phyloP scores from a whole-genome alignment of 2,797 vertebrate species.

The Sylvia borin region DNA sequence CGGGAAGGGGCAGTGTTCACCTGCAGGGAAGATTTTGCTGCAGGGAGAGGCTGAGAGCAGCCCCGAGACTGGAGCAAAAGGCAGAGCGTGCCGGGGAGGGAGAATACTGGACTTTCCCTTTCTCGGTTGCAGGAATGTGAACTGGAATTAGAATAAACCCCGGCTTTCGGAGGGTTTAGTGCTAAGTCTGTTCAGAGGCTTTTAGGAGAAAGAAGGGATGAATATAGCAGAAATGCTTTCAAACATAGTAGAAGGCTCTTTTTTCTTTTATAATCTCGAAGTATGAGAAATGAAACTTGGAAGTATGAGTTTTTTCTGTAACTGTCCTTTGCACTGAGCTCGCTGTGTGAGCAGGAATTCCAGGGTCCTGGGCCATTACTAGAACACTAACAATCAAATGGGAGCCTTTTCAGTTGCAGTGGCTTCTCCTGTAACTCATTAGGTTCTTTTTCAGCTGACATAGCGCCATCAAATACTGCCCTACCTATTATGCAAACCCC shows the following conservation, averaged over 20 bases:
- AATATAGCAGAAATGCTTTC: background rate
- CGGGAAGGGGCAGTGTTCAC: background rate
- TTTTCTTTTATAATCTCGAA: background rate
- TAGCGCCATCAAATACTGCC: background rate
- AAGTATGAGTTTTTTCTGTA: background rate
- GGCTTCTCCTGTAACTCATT: background rate
- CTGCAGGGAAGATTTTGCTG: background rate
- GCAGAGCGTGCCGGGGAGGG: background rate
- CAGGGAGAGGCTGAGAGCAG: background rate
- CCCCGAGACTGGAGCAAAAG: background rate
- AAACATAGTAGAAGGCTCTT: background rate
- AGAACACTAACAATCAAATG: background rate
- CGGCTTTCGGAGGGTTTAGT: background rate
- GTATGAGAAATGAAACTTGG: background rate
- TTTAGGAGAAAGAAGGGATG: slow-evolving; percentile 29
- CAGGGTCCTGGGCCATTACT: background rate
- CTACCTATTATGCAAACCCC: background rate
- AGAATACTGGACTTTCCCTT: background rate
- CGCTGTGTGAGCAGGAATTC: background rate
- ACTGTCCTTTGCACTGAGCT: background rate
- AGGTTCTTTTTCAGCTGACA: background rate
- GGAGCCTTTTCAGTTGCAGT: background rate
- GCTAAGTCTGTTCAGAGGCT: slow-evolving; percentile 25
- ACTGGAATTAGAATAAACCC: slow-evolving; percentile 21
- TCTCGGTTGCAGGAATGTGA: background rate